Evolutionary conservation across 2,113 vertebrate species (phyloP).

Genomic region (Acinonyx jubatus): DNA sequence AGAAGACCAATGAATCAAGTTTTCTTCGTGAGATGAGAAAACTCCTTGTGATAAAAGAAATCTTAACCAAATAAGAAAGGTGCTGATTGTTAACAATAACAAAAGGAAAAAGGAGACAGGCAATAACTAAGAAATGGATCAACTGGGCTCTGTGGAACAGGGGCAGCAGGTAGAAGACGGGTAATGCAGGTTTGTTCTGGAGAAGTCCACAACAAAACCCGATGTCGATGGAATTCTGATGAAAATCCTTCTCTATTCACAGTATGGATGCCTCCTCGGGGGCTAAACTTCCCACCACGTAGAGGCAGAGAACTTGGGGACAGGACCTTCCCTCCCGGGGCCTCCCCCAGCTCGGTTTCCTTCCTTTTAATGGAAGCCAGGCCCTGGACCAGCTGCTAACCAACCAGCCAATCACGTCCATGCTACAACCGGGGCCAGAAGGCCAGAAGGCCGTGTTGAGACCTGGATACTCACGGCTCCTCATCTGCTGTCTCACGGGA

Average conservation of each 20-base stretch:
- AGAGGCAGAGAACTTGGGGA: background rate
- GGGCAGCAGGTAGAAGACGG: background rate
- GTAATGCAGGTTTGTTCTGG: background rate
- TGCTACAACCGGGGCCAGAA: fast-evolving
- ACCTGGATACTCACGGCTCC: no score
- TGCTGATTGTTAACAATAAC: background rate
- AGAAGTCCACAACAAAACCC: background rate
- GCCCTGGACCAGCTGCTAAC: fast-evolving
- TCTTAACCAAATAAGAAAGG: background rate
- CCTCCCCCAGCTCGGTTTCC: background rate
- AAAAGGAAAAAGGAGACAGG: background rate
- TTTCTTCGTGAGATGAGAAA: background rate
- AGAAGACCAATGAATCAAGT: background rate
- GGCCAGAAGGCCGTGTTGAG: background rate
- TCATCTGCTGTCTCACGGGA: fast-evolving
- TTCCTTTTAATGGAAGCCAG: background rate
- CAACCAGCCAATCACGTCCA: background rate
- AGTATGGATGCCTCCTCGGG: background rate
- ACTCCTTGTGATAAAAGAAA: background rate
- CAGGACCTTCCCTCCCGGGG: background rate
- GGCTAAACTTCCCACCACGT: background rate
- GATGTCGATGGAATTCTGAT: background rate
- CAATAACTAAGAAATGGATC: background rate
- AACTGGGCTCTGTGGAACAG: no score
- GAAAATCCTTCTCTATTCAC: background rate